phyloP scores from a whole-genome alignment of 2,113 vertebrate species.

The Gobiocypris rarus region DNA sequence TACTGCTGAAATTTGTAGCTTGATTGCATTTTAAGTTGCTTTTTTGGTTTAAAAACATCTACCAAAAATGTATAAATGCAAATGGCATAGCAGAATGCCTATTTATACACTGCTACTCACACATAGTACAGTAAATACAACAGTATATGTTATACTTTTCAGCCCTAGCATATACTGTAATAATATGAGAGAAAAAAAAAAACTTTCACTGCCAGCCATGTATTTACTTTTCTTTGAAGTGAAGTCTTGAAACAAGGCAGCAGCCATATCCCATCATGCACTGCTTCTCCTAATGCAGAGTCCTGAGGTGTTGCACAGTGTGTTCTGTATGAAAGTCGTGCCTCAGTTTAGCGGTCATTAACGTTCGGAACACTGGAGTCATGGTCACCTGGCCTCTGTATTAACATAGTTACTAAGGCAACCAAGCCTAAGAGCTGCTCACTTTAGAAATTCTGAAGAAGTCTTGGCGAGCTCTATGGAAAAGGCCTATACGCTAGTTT shows the following conservation, averaged over 20 bases:
- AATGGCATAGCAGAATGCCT: background rate
- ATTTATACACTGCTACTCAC: background rate
- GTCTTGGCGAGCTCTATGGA: background rate
- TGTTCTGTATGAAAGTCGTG: constrained; percentile 6
- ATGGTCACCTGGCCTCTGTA: constrained; percentile 62
- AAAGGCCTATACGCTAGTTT: constrained; percentile 23
- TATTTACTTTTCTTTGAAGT: constrained; percentile 15
- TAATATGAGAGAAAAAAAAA: constrained; percentile 7
- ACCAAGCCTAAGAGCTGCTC: constrained; percentile 49
- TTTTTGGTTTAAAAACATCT: too few relatives aligned
- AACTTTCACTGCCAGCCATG: background rate
- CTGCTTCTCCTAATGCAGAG: constrained; percentile 16
- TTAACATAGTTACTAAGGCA: constrained; percentile 62
- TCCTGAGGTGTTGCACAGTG: constrained; percentile 31
- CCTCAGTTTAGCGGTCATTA: constrained; percentile 59
- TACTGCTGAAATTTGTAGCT: too few relatives aligned
- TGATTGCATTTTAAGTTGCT: too few relatives aligned
- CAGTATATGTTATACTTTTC: background rate
- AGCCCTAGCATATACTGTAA: background rate
- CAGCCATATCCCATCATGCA: constrained; percentile 10
- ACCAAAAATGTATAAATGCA: too few relatives aligned
- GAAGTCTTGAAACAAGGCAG: background rate
- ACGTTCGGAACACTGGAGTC: constrained; percentile 38
- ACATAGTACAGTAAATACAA: background rate
- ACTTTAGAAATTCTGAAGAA: constrained; percentile 8